Conservation (phyloP, 2,113 vertebrate species). For the Fregata magnificens region DNA sequence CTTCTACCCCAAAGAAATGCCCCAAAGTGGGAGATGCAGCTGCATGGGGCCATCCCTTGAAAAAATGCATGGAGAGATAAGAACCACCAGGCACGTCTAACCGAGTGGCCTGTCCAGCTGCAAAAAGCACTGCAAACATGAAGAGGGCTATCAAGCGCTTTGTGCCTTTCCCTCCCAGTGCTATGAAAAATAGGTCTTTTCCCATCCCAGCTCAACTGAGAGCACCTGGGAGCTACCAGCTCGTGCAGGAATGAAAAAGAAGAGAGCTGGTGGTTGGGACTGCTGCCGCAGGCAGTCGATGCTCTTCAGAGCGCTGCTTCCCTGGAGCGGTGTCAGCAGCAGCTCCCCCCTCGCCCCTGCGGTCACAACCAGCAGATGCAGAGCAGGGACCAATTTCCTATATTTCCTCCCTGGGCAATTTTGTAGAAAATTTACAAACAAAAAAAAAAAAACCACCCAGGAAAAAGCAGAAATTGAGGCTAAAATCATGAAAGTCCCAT, state of each 20-base stretch:
- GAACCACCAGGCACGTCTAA: not conserved
- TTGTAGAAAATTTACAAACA: not conserved
- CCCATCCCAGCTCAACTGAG: not conserved
- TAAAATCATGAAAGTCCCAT: not conserved
- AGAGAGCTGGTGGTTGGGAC: not conserved
- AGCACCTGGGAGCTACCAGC: not conserved
- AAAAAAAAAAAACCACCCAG: not conserved
- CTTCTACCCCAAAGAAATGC: not conserved
- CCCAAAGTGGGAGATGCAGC: not conserved
- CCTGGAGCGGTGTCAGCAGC: rapidly evolving
- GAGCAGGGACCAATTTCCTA: not conserved
- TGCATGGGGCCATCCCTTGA: rapidly evolving
- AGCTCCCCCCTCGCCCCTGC: rapidly evolving
- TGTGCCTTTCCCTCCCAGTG: not conserved
- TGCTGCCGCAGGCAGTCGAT: not conserved
- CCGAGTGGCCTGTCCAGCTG: not conserved
- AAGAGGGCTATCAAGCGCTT: not conserved
- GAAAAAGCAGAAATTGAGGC: not conserved
- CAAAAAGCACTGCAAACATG: not conserved
- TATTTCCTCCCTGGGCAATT: not conserved
- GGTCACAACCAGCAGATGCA: not conserved
- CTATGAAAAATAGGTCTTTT: not conserved
- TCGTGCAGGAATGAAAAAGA: not conserved
- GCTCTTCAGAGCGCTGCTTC: not conserved
- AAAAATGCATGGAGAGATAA: not conserved